Percentiles rank a stretch among this genome's conserved stretches.
phyloP scores from a whole-genome alignment of 2,888 invertebrate genomes.

The Geotrupes spiniger region DNA sequence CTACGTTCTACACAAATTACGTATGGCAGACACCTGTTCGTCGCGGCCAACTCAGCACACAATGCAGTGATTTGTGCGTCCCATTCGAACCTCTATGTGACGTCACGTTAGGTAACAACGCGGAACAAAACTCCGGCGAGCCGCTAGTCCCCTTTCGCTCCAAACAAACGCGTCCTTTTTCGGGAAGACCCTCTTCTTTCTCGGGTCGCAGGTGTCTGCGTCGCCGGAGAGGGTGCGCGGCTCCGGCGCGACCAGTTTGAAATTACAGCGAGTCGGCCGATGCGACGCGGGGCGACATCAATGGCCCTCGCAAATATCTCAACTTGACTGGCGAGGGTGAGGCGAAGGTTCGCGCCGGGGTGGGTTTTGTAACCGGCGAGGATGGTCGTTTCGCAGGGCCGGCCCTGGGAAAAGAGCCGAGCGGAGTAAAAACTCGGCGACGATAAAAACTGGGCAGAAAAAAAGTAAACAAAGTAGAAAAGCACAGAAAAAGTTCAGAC shows the following conservation, averaged over 20 bases:
- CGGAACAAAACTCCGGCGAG: constrained; percentile 9
- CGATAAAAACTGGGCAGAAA: too few species aligned
- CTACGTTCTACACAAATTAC: constrained; percentile 1
- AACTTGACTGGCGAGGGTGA: constrained; percentile 17
- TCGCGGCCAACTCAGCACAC: constrained; percentile 7
- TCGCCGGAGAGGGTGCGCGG: constrained; percentile 12
- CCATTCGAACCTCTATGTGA: constrained; percentile 8
- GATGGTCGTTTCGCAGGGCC: too few species aligned
- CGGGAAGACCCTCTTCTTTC: too few species aligned
- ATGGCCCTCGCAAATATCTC: constrained; percentile 14
- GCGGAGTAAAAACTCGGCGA: too few species aligned
- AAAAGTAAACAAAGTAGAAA: too few species aligned
- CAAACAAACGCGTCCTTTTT: constrained; percentile 16
- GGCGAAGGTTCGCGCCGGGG: too few species aligned
- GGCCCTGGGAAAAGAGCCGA: too few species aligned
- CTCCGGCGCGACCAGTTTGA: constrained; percentile 1
- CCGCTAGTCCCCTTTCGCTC: constrained; percentile 6
- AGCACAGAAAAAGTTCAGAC: too few species aligned
- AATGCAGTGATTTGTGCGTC: constrained; percentile 2
- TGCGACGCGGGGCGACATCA: not conserved
- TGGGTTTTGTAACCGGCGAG: too few species aligned
- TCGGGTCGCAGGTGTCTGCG: constrained; percentile 17
- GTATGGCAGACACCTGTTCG: constrained; percentile 19
- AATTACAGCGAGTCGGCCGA: not conserved
- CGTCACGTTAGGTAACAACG: constrained; percentile 5